Evolutionary conservation across 1,140 invertebrate genomes (phyloP), one percentile per base, ranked within the genome.

Genomic region (Cydia strobilella): DNA sequence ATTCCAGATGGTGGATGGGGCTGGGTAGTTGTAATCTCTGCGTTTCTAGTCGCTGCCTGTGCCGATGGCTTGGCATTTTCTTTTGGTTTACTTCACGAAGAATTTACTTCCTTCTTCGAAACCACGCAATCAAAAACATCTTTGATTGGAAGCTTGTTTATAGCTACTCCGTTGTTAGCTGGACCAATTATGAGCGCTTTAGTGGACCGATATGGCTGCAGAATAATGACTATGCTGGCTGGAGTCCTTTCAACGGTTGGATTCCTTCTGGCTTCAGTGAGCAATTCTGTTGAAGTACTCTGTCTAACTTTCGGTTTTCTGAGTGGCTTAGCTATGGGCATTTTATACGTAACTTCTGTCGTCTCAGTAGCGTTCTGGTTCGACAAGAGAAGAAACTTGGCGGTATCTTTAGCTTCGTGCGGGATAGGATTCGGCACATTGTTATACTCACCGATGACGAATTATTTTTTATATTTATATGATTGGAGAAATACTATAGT

Each of bases 311-410:
- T 98, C 85, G 97, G 97, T 1, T 93, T 98, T 3, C 93, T 98
- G n/a, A 96, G 97, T 18, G 97, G 97, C 2, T 91, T 97, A 39
- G 97, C 97, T 0, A 94, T 98, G 89, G 96, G 97, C 3, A 93
- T 98, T 45, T 96, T 97, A 73, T 97, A 97, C 84, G 97, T 98
- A 1, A 97, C 97, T 1, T 96, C 96, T 1, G 97, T 98, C 9
- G 98, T 99, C 0, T 95, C 95, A n/a, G 98, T 99, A 62, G 98
- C 98, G 4, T 98, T 97, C 87, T 99, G 99, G 95, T 99, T 99
- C 83, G 98, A 99, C 79, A 97, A 97, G 79, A 96, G 96, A 84
- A 94, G 98, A 45, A 97, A 97, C 15, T 93, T 99, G 63, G 98
- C 98, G 6, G 98, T 98, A 2, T 92, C 90, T 27, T 73, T 92